Percentiles rank a stretch among this genome's conserved stretches.
phyloP scores from a whole-genome alignment of 2,888 invertebrate species.

The Strigamia transsilvanica region DNA sequence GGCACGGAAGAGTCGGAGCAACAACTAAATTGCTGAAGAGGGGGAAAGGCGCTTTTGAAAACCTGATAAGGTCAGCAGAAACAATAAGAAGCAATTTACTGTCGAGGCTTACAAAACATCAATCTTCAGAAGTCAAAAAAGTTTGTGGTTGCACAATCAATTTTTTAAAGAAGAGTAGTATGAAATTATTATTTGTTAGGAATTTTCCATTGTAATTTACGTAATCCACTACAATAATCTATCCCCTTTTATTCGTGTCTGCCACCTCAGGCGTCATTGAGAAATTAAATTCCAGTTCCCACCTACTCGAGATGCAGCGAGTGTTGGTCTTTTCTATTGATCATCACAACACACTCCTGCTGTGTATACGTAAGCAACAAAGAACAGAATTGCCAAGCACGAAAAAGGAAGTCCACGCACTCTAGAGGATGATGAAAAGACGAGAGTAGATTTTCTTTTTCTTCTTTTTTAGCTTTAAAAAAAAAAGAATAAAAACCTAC shows the following conservation, averaged over 20 bases:
- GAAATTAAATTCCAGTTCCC: constrained; percentile 7
- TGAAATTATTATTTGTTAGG: not conserved
- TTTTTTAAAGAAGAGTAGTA: no score
- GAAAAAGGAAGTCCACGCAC: constrained; percentile 13
- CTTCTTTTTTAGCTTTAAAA: no score
- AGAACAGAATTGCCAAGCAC: constrained; percentile 23
- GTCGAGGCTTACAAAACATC: no score
- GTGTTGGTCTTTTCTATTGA: constrained; percentile 11
- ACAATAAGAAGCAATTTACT: no score
- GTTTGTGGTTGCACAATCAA: no score
- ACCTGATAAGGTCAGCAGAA: not conserved
- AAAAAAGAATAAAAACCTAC: not conserved
- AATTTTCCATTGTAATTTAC: not conserved
- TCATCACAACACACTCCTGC: not conserved
- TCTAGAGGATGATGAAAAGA: constrained; percentile 18
- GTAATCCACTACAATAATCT: not conserved
- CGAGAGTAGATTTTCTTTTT: not conserved
- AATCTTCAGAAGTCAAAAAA: no score
- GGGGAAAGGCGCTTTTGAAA: not conserved
- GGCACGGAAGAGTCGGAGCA: not conserved
- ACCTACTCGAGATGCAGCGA: not conserved
- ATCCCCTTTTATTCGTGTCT: not conserved
- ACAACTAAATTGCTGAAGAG: not conserved
- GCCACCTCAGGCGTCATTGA: not conserved
- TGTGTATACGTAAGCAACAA: constrained; percentile 5